Conservation (phyloP, 2,888 invertebrate species). For the Drosophila neotestacea region DNA sequence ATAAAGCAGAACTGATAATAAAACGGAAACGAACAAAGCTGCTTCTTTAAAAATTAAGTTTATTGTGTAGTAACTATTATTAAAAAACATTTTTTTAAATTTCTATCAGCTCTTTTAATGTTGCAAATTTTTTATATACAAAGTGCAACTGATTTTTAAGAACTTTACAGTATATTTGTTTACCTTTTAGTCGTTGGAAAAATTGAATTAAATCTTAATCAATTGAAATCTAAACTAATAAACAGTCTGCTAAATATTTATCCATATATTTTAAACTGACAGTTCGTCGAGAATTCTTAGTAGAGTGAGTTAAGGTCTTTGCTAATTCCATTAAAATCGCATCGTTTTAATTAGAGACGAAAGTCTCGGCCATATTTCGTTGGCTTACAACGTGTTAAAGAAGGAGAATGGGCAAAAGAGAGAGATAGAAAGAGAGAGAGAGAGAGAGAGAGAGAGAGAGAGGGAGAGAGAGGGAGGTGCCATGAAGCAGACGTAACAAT, state of each 20-base stretch:
- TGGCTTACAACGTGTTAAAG: slow-evolving; percentile 49
- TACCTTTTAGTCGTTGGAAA: neutral
- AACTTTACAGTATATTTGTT: neutral
- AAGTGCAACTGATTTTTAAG: too few relatives aligned
- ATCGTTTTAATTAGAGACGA: slow-evolving; percentile 69
- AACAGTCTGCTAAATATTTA: neutral
- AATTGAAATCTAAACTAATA: neutral
- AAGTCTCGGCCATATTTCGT: slow-evolving; percentile 57
- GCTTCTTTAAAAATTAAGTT: neutral
- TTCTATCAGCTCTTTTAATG: too few relatives aligned
- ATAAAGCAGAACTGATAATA: neutral
- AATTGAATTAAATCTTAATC: neutral
- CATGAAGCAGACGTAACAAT: slow-evolving; percentile 56
- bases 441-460: neutral
- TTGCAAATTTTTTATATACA: too few relatives aligned
- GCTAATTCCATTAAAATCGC: slow-evolving; percentile 70
- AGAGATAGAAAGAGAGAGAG: neutral
- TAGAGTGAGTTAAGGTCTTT: slow-evolving; percentile 10
- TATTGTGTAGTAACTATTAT: neutral
- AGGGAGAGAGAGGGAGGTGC: neutral
- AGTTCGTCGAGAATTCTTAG: slow-evolving; percentile 11
- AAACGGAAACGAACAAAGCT: neutral
- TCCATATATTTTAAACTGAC: slow-evolving; percentile 25
- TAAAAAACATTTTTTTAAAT: too few relatives aligned
- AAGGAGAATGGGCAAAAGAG: neutral